These are phyloP conservation scores for Carduelis carduelis DNA, from an alignment of 2,797 vertebrate species.

Conservation along the genomic window DNA sequence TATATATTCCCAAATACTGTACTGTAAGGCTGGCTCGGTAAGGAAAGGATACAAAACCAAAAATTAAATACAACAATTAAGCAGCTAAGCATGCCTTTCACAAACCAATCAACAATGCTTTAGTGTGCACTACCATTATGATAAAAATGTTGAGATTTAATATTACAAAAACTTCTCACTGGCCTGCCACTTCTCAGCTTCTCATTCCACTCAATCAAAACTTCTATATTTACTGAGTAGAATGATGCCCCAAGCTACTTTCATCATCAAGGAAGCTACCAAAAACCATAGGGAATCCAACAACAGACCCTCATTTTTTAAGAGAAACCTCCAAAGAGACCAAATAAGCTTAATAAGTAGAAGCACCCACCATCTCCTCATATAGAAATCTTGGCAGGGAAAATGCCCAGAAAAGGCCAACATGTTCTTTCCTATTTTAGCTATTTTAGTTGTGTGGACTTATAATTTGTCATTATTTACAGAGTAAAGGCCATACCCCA, in stretches of 20 bases:
- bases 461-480: background rate
- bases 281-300: background rate
- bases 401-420: background rate
- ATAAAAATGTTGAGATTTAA: background rate
- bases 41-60: background rate
- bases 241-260: accelerated
- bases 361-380: background rate
- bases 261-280: background rate
- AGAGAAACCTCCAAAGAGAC: background rate
- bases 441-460: background rate
- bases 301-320: background rate
- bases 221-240: background rate
- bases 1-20: background rate
- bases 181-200: background rate
- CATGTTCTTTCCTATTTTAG: background rate
- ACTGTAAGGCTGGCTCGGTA: background rate
- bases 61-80: background rate
- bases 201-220: background rate
- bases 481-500: background rate
- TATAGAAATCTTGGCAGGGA: accelerated
- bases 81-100: background rate
- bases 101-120: background rate
- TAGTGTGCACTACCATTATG: background rate
- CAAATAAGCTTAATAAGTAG: background rate
- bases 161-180: background rate